phyloP scores from a whole-genome alignment of 1,140 invertebrate species.

The Drosophila neocordata region DNA sequence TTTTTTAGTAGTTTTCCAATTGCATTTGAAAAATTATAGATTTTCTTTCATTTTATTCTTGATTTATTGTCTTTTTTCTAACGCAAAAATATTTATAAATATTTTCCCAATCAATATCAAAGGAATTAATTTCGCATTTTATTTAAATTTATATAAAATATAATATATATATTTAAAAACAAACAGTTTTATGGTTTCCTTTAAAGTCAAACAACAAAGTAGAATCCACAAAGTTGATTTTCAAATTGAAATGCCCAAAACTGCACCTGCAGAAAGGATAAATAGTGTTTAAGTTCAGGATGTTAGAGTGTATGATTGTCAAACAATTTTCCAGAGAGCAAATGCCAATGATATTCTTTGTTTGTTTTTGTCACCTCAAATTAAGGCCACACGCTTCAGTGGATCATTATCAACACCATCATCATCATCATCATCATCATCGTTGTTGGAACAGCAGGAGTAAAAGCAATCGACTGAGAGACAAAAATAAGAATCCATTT shows the following conservation, averaged over 20 bases:
- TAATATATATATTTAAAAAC: too few species aligned
- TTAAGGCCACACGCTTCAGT: conserved; percentile 17
- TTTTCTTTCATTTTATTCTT: too few species aligned
- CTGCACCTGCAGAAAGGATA: too few species aligned
- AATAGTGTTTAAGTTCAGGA: neutral
- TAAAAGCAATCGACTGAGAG: neutral
- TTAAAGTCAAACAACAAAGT: too few species aligned
- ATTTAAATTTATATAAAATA: neutral
- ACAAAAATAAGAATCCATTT: conserved; percentile 20
- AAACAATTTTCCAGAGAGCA: neutral
- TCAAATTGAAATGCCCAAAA: neutral
- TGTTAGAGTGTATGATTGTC: neutral
- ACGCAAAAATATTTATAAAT: too few species aligned
- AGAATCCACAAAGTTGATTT: neutral
- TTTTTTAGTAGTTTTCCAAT: too few species aligned
- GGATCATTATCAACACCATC: conserved; percentile 22
- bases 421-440: neutral
- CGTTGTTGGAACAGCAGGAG: neutral
- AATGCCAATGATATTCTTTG: neutral
- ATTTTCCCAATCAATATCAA: too few species aligned
- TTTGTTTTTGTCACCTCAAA: conserved; percentile 27
- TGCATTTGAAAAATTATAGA: too few species aligned
- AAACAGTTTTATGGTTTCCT: too few species aligned
- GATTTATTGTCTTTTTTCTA: too few species aligned
- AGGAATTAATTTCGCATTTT: too few species aligned